A percentile compares a stretch with the other conserved stretches of the same genome.
Conservation (phyloP, 2,888 invertebrate species). For the Elmis aenea region DNA sequence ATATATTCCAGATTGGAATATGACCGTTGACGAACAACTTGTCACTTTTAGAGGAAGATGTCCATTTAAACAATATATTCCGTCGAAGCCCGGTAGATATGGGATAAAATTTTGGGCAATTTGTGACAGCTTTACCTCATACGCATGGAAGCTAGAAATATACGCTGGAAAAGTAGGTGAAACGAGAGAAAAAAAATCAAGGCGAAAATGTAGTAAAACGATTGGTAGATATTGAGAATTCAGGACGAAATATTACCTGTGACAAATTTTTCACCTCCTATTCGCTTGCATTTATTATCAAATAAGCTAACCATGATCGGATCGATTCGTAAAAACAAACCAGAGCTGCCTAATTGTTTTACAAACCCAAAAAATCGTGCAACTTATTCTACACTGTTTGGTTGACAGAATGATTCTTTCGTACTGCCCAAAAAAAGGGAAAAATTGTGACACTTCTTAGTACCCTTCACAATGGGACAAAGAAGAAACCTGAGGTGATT, state of each 20-base stretch:
- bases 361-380: conserved; percentile 5
- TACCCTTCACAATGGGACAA: conserved; percentile 7
- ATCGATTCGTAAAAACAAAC: conserved; percentile 9
- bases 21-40: conserved; percentile 11
- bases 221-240: too few species aligned
- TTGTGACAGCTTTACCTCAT: conserved; percentile 10
- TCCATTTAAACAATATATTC: conserved; percentile 3
- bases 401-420: conserved; percentile 5
- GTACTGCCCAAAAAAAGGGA: conserved; percentile 10
- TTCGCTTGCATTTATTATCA: conserved; percentile 6
- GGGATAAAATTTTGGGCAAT: conserved; percentile 9
- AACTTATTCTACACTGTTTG: conserved; percentile 5
- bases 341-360: conserved; percentile 6
- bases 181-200: conserved; percentile 5
- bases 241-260: too few species aligned
- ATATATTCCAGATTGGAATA: conserved; percentile 6
- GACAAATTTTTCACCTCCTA: conserved; percentile 5
- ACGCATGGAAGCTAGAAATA: conserved; percentile 5
- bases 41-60: conserved; percentile 7
- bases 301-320: conserved; percentile 4
- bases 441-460: conserved; percentile 8
- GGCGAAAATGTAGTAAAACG: conserved; percentile 6
- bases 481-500: conserved; percentile 9
- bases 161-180: conserved; percentile 2
- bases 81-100: conserved; percentile 6